These are phyloP conservation scores for Drosophila repletoides DNA, from an alignment of 1,140 invertebrate species.

Conservation along the genomic window DNA sequence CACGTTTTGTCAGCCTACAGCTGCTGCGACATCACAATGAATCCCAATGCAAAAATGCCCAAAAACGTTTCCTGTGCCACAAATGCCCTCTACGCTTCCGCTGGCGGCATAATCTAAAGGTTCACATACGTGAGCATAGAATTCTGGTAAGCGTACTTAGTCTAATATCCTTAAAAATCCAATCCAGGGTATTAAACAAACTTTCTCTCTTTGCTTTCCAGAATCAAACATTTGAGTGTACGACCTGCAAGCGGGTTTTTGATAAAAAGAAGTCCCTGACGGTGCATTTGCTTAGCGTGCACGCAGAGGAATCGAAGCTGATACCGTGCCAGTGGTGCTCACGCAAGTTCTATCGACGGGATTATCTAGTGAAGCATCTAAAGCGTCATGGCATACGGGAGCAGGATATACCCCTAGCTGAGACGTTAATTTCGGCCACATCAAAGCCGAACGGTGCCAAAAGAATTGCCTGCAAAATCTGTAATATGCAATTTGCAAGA, in stretches of 20 bases:
- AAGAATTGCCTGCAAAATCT: conserved; percentile 67
- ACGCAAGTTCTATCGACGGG: conserved; percentile 84
- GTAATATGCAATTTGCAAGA: conserved; percentile 58
- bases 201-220: conserved; percentile 1
- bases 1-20: conserved; percentile 57
- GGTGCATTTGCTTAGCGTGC: conserved; percentile 83
- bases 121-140: conserved; percentile 63
- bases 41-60: conserved; percentile 68
- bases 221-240: conserved; percentile 82
- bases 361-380: conserved; percentile 80
- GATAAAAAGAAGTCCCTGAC: conserved; percentile 83
- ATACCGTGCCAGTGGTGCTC: conserved; percentile 83
- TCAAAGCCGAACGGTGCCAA: conserved; percentile 66
- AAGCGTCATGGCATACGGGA: conserved; percentile 65
- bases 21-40: conserved; percentile 68
- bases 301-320: conserved; percentile 81
- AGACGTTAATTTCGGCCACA: conserved; percentile 62
- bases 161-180: background rate
- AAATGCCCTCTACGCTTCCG: conserved; percentile 74
- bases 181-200: background rate
- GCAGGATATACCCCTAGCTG: conserved; percentile 63
- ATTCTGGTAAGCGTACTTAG: conserved; percentile 39
- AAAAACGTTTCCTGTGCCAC: conserved; percentile 69
- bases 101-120: conserved; percentile 73
- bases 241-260: conserved; percentile 83